Evolutionary conservation across 2,888 invertebrate species (phyloP).

Genomic region (Branchinecta sandiegonensis): DNA sequence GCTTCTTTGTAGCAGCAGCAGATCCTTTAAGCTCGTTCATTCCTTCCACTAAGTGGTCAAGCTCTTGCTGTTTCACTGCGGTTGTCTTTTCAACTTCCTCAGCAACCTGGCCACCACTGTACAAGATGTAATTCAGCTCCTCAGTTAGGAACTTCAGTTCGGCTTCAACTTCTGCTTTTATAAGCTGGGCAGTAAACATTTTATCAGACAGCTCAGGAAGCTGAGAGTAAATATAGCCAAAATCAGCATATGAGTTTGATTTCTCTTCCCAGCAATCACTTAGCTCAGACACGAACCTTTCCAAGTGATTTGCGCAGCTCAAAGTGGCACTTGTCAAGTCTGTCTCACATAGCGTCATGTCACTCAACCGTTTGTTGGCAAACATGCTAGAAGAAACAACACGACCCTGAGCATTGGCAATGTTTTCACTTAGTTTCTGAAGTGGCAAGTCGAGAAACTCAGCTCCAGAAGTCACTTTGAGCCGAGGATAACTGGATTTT

Average conservation of each 20-base stretch:
- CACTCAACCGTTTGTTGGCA: too few relatives aligned
- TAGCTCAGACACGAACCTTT: not conserved
- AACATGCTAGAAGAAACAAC: too few relatives aligned
- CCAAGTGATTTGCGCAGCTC: not conserved
- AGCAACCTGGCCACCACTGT: not conserved
- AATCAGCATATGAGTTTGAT: not conserved
- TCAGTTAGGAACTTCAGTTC: not conserved
- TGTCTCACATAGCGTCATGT: not conserved
- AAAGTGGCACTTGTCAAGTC: not conserved
- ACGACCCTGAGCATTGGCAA: not conserved
- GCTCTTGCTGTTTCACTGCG: not conserved
- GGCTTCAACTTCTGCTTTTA: not conserved
- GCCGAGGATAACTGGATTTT: not conserved
- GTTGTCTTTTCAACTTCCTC: not conserved
- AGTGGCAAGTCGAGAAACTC: not conserved
- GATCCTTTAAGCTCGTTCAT: not conserved
- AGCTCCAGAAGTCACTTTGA: not conserved
- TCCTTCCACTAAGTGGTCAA: not conserved
- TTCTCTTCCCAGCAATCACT: not conserved
- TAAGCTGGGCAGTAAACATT: not conserved
- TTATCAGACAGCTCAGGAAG: not conserved
- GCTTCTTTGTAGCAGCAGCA: not conserved
- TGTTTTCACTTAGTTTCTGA: not conserved
- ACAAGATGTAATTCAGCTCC: not conserved
- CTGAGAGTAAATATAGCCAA: slow-evolving; percentile 2